phyloP scores from a whole-genome alignment of 2,113 vertebrate species.

The Phoxinus phoxinus region DNA sequence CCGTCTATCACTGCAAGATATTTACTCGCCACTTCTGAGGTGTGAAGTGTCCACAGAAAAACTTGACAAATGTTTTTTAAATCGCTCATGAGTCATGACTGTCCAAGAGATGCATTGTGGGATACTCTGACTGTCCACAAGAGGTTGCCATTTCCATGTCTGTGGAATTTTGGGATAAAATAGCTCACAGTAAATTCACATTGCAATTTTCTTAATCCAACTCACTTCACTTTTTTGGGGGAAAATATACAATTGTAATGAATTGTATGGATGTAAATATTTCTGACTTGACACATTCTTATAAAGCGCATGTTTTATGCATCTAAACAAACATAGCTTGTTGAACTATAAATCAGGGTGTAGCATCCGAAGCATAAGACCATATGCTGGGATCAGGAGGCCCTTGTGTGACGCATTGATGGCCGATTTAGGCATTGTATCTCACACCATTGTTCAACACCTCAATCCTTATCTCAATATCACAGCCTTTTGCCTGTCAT shows the following conservation, averaged over 20 bases:
- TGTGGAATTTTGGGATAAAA: background rate
- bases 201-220: background rate
- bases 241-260: background rate
- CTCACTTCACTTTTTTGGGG: background rate
- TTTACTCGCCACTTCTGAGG: background rate
- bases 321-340: slow-evolving; percentile 10
- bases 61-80: background rate
- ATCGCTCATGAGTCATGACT: background rate
- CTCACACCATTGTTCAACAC: slow-evolving; percentile 42
- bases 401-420: background rate
- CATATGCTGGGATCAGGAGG: slow-evolving; percentile 43
- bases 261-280: background rate
- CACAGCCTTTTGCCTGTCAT: slow-evolving; percentile 46
- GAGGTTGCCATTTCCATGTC: slow-evolving; percentile 3
- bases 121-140: slow-evolving; percentile 25
- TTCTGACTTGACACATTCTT: background rate
- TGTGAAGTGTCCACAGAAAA: background rate
- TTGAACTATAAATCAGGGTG: background rate
- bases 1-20: background rate
- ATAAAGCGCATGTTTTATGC: background rate
- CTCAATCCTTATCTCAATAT: slow-evolving; percentile 47
- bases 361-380: slow-evolving; percentile 10
- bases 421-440: slow-evolving; percentile 25
- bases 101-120: background rate
- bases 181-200: background rate